Evolutionary conservation across 2,113 vertebrate species (phyloP).

Genomic region (Regulus satrapa): DNA sequence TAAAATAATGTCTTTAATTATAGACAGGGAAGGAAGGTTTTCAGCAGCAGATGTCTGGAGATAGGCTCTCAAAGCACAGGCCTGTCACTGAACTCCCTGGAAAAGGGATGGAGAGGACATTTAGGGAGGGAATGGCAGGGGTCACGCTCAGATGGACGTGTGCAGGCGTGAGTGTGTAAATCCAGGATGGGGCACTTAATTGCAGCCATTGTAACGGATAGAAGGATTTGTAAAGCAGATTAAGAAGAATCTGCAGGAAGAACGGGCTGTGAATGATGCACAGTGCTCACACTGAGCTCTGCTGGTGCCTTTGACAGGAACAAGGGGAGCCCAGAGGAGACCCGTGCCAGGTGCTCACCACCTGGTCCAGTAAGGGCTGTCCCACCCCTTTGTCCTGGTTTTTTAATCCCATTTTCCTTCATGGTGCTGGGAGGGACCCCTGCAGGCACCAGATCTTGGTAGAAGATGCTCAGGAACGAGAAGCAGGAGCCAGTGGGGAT

Average conservation of each 20-base stretch:
- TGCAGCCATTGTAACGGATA: background rate
- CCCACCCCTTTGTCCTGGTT: background rate
- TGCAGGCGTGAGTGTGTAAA: background rate
- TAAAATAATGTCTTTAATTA: slow-evolving; percentile 64
- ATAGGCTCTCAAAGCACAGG: background rate
- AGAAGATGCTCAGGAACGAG: background rate
- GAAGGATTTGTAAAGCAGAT: background rate
- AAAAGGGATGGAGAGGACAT: background rate
- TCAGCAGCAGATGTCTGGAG: slow-evolving; percentile 25
- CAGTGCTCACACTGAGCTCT: background rate
- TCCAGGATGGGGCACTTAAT: background rate
- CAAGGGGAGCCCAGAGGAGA: background rate
- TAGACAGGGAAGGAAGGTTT: slow-evolving; percentile 12
- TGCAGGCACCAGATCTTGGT: fast-evolving
- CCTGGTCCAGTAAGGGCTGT: background rate
- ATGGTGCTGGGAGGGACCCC: background rate
- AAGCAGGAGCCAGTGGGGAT: background rate
- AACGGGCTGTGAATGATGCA: background rate
- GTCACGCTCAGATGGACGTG: background rate
- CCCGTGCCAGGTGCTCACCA: background rate
- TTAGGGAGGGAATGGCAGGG: background rate
- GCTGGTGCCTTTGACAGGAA: background rate
- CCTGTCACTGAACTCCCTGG: background rate
- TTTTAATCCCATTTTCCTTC: background rate
- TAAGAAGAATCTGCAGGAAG: background rate